phyloP scores from a whole-genome alignment of 1,140 invertebrate genomes.

The Drosophila setifemur region DNA sequence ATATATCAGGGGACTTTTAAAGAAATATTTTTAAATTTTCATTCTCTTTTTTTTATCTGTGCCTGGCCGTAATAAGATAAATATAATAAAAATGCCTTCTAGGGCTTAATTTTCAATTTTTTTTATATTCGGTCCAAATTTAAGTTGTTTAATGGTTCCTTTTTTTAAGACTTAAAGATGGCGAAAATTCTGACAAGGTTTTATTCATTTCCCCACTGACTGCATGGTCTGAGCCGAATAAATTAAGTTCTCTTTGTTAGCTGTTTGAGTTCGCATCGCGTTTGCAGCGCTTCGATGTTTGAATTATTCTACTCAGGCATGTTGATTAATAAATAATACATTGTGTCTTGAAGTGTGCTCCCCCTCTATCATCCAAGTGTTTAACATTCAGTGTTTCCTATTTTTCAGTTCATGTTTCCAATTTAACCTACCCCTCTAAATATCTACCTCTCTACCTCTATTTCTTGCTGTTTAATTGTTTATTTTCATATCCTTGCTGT shows the following conservation, averaged over 20 bases:
- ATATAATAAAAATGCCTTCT: no score
- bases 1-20: no score
- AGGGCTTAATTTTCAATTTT: no score
- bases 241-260: neutral
- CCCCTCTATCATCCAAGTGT: slow-evolving; percentile 18
- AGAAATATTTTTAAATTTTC: no score
- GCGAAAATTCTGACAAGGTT: no score
- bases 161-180: no score
- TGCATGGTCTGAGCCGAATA: slow-evolving; percentile 2
- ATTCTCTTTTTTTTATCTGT: no score
- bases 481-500: slow-evolving; percentile 53
- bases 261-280: slow-evolving; percentile 24
- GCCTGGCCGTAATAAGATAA: no score
- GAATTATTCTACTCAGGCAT: slow-evolving; percentile 35
- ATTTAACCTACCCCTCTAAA: slow-evolving; percentile 24
- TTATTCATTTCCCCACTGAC: neutral
- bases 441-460: slow-evolving; percentile 3
- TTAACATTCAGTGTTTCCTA: slow-evolving; percentile 18
- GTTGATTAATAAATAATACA: slow-evolving; percentile 18
- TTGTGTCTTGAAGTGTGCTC: slow-evolving; percentile 62
- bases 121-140: no score
- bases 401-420: slow-evolving; percentile 32
- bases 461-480: slow-evolving; percentile 49
- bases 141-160: no score
- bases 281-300: slow-evolving; percentile 6